A percentile compares a stretch with the other conserved stretches of the same genome.
These are phyloP conservation scores for Anagyrus pseudococci DNA, from an alignment of 2,888 invertebrate species.

Conservation along the genomic window DNA sequence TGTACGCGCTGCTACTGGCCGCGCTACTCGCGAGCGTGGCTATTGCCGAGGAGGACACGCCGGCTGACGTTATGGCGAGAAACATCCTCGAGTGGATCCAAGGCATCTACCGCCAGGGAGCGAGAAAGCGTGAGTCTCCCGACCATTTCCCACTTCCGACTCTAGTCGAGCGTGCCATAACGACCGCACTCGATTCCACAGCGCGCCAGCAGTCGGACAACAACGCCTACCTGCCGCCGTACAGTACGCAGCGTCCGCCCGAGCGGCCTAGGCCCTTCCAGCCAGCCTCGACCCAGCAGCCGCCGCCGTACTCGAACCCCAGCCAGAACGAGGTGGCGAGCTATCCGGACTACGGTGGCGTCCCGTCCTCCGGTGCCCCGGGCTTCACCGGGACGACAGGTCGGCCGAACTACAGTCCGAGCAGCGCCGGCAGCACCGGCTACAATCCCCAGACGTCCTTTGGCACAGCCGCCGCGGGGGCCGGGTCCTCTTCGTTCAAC, in stretches of 20 bases:
- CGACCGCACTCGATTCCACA: constrained; percentile 55
- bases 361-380: constrained; percentile 23
- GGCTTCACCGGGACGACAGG: constrained; percentile 42
- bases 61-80: constrained; percentile 75
- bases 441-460: constrained; percentile 29
- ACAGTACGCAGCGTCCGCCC: constrained; percentile 64
- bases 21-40: constrained; percentile 39
- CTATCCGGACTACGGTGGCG: constrained; percentile 42
- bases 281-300: constrained; percentile 59
- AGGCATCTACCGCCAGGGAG: constrained; percentile 69
- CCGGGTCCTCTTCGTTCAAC: constrained; percentile 39
- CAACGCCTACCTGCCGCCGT: constrained; percentile 65
- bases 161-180: too few relatives aligned
- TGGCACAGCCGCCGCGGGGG: constrained; percentile 26
- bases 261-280: constrained; percentile 77
- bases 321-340: constrained; percentile 47
- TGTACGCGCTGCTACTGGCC: constrained; percentile 18
- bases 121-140: constrained; percentile 64
- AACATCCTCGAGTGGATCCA: constrained; percentile 80
- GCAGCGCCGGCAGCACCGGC: constrained; percentile 43
- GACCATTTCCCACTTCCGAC: too few relatives aligned
- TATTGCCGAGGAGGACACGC: constrained; percentile 45
- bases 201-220: constrained; percentile 67
- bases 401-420: constrained; percentile 47
- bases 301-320: constrained; percentile 55